A percentile compares a stretch with the other conserved stretches of the same genome.
Evolutionary conservation across 2,888 invertebrate species (phyloP).

Genomic region (Myopa testacea): DNA sequence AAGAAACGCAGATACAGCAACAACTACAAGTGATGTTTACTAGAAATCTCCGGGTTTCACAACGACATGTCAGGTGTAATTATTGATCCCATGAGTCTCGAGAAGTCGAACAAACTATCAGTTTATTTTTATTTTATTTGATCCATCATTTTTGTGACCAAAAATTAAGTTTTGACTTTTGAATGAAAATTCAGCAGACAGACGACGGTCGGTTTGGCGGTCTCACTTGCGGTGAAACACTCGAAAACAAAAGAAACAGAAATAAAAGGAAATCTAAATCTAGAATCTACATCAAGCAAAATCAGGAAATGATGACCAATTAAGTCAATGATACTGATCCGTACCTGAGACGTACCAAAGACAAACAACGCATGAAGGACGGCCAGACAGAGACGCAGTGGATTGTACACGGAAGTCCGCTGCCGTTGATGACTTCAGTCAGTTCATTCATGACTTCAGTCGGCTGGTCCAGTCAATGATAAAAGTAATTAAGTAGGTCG

Average conservation of each 20-base stretch:
- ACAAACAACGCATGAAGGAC: background rate
- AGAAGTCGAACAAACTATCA: too few relatives aligned
- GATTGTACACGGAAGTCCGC: background rate
- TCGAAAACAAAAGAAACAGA: background rate
- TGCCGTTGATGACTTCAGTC: conserved; percentile 15
- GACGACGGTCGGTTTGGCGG: conserved; percentile 46
- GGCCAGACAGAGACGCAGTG: background rate
- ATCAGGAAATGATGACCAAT: conserved; percentile 68
- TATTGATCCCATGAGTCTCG: background rate
- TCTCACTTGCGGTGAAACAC: background rate
- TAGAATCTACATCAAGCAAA: conserved; percentile 54
- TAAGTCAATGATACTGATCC: conserved; percentile 60
- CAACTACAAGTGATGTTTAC: too few relatives aligned
- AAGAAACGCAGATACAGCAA: too few relatives aligned
- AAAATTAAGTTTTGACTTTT: conserved; percentile 16
- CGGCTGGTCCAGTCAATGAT: conserved; percentile 7
- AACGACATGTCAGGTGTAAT: background rate
- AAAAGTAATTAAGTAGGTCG: conserved; percentile 36
- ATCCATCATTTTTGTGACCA: conserved; percentile 54
- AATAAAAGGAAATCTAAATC: conserved; percentile 30
- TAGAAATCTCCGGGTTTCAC: too few relatives aligned
- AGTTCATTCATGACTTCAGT: conserved; percentile 47
- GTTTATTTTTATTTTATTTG: conserved; percentile 39
- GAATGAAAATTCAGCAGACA: conserved; percentile 33
- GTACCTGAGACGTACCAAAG: background rate